Conservation (phyloP, 2,113 vertebrate species). For the Erythrocercus mccallii region DNA sequence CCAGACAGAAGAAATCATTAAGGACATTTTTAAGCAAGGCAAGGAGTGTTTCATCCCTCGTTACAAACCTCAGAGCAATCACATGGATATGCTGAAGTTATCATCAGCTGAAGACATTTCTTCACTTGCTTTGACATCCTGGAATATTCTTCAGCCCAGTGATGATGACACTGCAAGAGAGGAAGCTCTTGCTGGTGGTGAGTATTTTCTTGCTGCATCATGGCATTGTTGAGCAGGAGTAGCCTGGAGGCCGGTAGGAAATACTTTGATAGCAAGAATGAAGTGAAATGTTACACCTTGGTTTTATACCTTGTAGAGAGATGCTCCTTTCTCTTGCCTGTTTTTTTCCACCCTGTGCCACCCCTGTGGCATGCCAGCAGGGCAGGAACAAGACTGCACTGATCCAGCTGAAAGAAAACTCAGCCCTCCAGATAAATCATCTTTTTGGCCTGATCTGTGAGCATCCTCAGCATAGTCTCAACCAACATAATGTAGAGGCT, state of each 20-base stretch:
- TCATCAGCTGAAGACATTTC: constrained; percentile 79
- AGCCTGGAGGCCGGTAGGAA: not conserved
- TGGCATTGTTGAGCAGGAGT: not conserved
- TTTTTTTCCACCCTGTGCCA: not conserved
- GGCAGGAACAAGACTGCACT: not conserved
- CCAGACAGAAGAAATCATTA: constrained; percentile 84
- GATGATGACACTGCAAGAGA: constrained; percentile 77
- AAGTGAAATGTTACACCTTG: not conserved
- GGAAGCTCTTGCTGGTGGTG: constrained; percentile 86
- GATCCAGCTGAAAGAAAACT: not conserved
- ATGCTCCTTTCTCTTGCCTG: not conserved
- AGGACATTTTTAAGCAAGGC: constrained; percentile 79
- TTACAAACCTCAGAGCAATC: constrained; percentile 78
- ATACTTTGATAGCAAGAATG: not conserved
- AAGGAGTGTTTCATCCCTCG: constrained; percentile 92
- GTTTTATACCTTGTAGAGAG: not conserved
- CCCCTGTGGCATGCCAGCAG: not conserved
- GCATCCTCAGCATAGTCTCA: not conserved
- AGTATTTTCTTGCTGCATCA: not conserved
- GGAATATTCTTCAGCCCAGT: constrained; percentile 89
- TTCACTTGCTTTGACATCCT: constrained; percentile 82
- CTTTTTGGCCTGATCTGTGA: not conserved
- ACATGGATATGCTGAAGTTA: constrained; percentile 94
- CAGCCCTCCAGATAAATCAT: not conserved
- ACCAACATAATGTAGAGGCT: accelerated